A percentile compares a stretch with the other conserved stretches of the same genome.
These are phyloP conservation scores for Cosmorhoe ocellata DNA, from an alignment of 2,888 invertebrate genomes.

Conservation along the genomic window DNA sequence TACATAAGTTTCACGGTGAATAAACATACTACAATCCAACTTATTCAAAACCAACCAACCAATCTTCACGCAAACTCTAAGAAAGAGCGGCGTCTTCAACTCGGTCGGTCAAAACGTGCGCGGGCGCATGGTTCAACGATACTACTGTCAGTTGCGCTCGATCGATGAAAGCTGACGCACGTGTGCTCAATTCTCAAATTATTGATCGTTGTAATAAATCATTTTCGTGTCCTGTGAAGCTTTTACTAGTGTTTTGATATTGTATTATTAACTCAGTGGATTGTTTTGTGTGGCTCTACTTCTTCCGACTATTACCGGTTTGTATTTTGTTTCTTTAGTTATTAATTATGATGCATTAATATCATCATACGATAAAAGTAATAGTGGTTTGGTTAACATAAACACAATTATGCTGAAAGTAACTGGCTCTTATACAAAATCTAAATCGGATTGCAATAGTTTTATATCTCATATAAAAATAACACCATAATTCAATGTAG, in stretches of 20 bases:
- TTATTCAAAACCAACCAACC: constrained; percentile 31
- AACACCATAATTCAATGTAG: neutral
- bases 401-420: neutral
- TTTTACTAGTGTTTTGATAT: constrained; percentile 36
- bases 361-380: constrained; percentile 59
- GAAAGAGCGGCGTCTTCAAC: constrained; percentile 41
- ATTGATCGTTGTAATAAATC: constrained; percentile 63
- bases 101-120: constrained; percentile 57
- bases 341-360: constrained; percentile 48
- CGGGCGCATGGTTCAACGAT: constrained; percentile 66
- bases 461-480: too few species aligned
- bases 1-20: constrained; percentile 72
- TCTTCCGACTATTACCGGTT: constrained; percentile 36
- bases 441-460: too few species aligned
- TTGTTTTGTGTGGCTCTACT: constrained; percentile 36
- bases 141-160: constrained; percentile 72
- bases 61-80: constrained; percentile 19
- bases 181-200: constrained; percentile 42
- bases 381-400: constrained; percentile 63
- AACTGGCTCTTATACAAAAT: too few species aligned
- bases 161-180: constrained; percentile 58
- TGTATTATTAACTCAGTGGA: constrained; percentile 38
- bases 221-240: constrained; percentile 47
- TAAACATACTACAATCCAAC: constrained; percentile 57
- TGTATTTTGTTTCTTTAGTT: constrained; percentile 38